These are phyloP conservation scores for Salvelinus fontinalis DNA, from an alignment of 2,113 vertebrate species.

Conservation along the genomic window DNA sequence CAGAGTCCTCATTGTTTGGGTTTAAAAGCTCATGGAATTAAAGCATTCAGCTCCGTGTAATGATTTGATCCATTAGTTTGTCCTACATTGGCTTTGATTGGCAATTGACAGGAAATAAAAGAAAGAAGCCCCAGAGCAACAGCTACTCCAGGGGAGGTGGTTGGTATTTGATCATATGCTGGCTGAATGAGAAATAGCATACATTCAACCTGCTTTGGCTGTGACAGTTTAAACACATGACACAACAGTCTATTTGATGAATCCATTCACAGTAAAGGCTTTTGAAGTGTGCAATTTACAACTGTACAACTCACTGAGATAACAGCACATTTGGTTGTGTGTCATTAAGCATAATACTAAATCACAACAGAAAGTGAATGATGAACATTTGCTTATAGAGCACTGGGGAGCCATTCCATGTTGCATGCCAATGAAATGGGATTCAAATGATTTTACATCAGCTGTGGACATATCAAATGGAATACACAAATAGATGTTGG, in stretches of 20 bases:
- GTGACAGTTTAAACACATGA: conserved; percentile 62
- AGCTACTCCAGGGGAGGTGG: conserved; percentile 51
- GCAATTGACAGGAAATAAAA: conserved; percentile 46
- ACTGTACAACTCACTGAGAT: conserved; percentile 39
- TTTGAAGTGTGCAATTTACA: conserved; percentile 53
- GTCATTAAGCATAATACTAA: conserved; percentile 33
- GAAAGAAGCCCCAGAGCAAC: conserved; percentile 48
- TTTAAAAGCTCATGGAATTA: conserved; percentile 33
- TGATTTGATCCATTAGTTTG: conserved; percentile 67
- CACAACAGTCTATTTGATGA: conserved; percentile 38
- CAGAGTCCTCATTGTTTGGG: conserved; percentile 33
- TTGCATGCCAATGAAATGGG: conserved; percentile 43
- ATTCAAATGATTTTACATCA: conserved; percentile 59
- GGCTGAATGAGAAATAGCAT: conserved; percentile 54
- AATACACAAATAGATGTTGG: conserved; percentile 50
- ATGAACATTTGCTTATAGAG: conserved; percentile 54
- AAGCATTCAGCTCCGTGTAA: conserved; percentile 55
- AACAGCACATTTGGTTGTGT: conserved; percentile 25
- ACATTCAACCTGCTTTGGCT: conserved; percentile 57
- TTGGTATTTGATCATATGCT: conserved; percentile 60
- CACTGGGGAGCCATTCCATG: conserved; percentile 47
- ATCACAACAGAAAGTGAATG: conserved; percentile 48
- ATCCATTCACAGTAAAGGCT: conserved; percentile 49
- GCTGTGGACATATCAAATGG: conserved; percentile 64
- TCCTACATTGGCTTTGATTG: conserved; percentile 61